Percentiles rank a stretch among this genome's conserved stretches.
Conservation (phyloP, 2,113 vertebrate genomes). For the Mirounga angustirostris region DNA sequence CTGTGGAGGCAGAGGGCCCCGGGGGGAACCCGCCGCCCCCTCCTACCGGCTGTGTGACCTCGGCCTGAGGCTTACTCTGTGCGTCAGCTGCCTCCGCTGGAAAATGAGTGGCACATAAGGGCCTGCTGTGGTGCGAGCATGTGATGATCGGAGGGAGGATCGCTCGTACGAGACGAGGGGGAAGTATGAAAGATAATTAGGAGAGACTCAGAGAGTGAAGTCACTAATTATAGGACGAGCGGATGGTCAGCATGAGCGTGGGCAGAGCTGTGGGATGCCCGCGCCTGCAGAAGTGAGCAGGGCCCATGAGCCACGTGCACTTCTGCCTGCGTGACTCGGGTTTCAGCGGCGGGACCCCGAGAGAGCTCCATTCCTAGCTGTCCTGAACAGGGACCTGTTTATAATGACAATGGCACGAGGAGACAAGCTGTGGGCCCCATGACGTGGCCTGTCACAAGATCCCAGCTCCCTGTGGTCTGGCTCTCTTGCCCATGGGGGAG, state of each 20-base stretch:
- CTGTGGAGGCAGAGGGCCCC: neutral
- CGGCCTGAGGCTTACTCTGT: neutral
- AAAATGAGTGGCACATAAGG: neutral
- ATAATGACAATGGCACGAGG: neutral
- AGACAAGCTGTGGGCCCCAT: neutral
- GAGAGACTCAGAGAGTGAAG: too few species aligned
- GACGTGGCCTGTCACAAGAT: accelerated
- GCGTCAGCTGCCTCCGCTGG: neutral
- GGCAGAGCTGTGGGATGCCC: accelerated
- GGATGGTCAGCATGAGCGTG: accelerated
- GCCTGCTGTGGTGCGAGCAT: too few species aligned
- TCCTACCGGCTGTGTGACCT: accelerated
- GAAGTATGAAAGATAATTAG: too few species aligned
- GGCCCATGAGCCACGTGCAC: neutral
- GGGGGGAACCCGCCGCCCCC: too few species aligned
- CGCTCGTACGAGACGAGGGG: accelerated
- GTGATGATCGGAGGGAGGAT: too few species aligned
- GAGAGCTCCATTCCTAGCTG: too few species aligned
- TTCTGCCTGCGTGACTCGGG: neutral
- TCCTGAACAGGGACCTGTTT: neutral
- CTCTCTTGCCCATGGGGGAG: neutral
- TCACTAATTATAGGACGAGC: neutral
- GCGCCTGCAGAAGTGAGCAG: neutral
- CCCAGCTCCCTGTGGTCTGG: neutral
- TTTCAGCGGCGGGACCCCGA: neutral